Base-by-base conservation (phyloP, 2,888 invertebrate genomes). In the Eristalis pertinax region DNA sequence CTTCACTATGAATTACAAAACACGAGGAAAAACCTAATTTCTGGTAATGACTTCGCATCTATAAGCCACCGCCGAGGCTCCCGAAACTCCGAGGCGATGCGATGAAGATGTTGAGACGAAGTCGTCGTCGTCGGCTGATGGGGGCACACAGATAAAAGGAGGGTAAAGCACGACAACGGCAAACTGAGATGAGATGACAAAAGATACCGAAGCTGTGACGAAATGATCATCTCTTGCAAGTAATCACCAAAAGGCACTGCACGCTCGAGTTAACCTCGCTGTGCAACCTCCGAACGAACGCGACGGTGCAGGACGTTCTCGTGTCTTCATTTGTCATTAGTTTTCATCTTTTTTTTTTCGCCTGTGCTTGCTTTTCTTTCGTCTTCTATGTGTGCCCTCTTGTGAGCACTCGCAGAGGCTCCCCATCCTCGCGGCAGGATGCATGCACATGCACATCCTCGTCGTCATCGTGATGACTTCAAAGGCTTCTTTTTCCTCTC, bases 191-290 rank as follows among this genome's bases (percentile, higher is more conserved):
- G 76, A 35, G 67, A 64, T 68, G 73, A 73, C 63, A 38, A 60
- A 19, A 50, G 50, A 50, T 50, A 50, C 50, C 43, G 10, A 62
- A 8, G 76, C 75, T 65, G 64, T 86, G 78, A 78, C 35, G 73
- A 69, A 82, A 77, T 73, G 72, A 62, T 67, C 15, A 64, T 19
- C 22, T 63, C 64, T 50, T 19, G 32, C 65, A 60, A 77, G 64
- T 81, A 76, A 86, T 86, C 38, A 69, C 68, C 29, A 41, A 74
- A 70, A 85, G 77, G 69, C 24, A 35, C 70, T 69, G 72, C 29
- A 80, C 84, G 76, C 79, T 84, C 76, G 84, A 84, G 72, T 84
- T 87, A 84, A 87, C 86, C 87, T 76, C 79, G 50, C 19, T 68
- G 65, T 32, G 62, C 35, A 84, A 87, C 84, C 84, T 84, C 84